Evolutionary conservation across 2,113 vertebrate genomes (phyloP), one percentile per base, ranked within the genome.

Genomic region (Fukomys damarensis): DNA sequence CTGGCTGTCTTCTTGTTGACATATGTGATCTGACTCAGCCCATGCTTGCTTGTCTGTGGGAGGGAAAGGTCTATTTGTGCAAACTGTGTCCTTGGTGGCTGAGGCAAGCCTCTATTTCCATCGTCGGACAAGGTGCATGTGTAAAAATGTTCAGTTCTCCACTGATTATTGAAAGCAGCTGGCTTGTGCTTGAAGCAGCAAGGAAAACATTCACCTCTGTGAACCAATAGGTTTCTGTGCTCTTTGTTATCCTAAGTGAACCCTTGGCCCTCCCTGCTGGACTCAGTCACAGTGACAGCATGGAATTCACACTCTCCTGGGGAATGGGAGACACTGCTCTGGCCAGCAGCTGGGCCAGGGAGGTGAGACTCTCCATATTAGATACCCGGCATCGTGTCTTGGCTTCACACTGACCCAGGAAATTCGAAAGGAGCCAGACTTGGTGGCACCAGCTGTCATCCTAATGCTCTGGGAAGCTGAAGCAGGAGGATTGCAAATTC

Each of bases 271-370:
- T 56, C 13, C 0, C n/a, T 28, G n/a, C 56, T 49, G 63, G 43
- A 5, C 2, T 0, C 2, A 2, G 59, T 5, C 35, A 1, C 2
- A 9, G 13, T 32, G 19, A 16, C 56, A 17, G 12, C 9, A 7
- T 0, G 9, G 83, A 28, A 20, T 9, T 66, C 92, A 12, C 74
- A 70, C 26, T 6, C 16, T 2, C 41, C 4, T 6, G 59, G n/a
- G 35, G 87, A 72, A 52, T 1, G 0, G 35, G 49, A 12, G 30
- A 24, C 0, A 24, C 20, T 4, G 49, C 41, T 82, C 38, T 11
- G 46, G 83, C 49, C 32, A 10, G 26, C 8, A 41, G 49, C 20
- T 38, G 85, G 61, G 38, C 1, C 0, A 2, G 65, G 41, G 63
- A 56, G n/a, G 19, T 2, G 56, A 63, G 32, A 10, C 0, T 1